phyloP scores from a whole-genome alignment of 2,113 vertebrate genomes.

The Python bivittatus region DNA sequence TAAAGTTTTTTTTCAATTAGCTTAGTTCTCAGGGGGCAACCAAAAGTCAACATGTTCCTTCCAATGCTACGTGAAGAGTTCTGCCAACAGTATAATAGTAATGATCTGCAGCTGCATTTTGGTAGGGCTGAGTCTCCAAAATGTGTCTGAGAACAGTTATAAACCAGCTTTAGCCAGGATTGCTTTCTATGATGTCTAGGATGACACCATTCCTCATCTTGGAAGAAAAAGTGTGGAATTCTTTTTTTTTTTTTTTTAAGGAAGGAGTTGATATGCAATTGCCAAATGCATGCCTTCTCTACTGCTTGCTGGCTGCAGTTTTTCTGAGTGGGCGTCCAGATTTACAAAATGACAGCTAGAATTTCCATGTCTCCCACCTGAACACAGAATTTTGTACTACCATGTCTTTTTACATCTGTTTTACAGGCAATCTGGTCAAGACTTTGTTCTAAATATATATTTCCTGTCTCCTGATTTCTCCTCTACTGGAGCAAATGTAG shows the following conservation, averaged over 20 bases:
- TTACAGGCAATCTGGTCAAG: not conserved
- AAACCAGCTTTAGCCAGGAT: not conserved
- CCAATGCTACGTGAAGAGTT: not conserved
- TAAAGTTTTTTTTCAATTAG: conserved; percentile 8
- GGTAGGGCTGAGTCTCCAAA: not conserved
- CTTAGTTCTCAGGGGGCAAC: not conserved
- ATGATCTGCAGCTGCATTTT: not conserved
- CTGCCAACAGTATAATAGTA: not conserved
- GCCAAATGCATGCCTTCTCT: not conserved
- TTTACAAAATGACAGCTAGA: not conserved
- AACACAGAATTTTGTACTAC: not conserved
- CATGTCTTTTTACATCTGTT: not conserved
- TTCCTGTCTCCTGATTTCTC: no score
- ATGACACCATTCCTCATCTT: not conserved
- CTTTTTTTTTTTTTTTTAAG: not conserved
- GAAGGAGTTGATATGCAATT: not conserved
- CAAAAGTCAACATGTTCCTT: not conserved
- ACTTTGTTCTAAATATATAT: not conserved
- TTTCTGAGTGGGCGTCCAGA: not conserved
- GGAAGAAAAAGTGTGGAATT: not conserved
- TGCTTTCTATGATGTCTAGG: not conserved
- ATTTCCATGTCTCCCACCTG: not conserved
- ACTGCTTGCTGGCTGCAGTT: not conserved
- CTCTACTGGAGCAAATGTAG: no score
- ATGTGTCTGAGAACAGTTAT: not conserved